phyloP scores from a whole-genome alignment of 2,797 vertebrate species.

The Rhodeus uyekii region DNA sequence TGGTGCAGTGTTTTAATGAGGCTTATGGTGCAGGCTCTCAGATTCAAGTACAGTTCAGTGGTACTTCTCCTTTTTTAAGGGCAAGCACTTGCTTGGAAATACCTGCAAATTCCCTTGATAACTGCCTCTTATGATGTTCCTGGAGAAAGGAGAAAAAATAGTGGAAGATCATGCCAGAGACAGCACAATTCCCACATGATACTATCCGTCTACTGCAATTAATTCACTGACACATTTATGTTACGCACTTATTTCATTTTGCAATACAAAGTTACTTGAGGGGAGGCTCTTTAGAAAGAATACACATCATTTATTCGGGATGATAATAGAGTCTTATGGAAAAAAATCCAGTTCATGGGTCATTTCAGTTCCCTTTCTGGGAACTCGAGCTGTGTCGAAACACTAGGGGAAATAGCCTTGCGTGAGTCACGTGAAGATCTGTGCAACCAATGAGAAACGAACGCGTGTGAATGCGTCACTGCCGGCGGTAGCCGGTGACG shows the following conservation, averaged over 20 bases:
- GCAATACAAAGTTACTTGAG: constrained; percentile 17
- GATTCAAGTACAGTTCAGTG: constrained; percentile 52
- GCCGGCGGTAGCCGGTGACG: no score
- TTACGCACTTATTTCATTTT: constrained; percentile 4
- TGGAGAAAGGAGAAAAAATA: constrained; percentile 12
- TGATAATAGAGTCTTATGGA: neutral
- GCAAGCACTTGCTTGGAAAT: constrained; percentile 65
- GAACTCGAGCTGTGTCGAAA: no score
- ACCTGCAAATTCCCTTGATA: constrained; percentile 66
- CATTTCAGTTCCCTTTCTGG: no score
- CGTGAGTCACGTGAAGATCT: no score
- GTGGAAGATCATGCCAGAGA: constrained; percentile 48
- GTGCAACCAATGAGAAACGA: no score
- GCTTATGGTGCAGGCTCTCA: constrained; percentile 65
- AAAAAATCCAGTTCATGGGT: neutral
- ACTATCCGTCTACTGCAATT: constrained; percentile 12
- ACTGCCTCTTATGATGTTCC: constrained; percentile 60
- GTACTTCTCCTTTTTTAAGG: constrained; percentile 52
- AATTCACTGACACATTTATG: constrained; percentile 34
- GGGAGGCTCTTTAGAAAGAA: neutral
- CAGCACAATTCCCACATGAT: constrained; percentile 41
- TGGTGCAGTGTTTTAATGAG: constrained; percentile 69
- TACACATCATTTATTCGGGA: neutral
- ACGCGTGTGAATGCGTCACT: no score
- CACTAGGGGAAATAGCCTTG: no score